These are phyloP conservation scores for Sturnira hondurensis DNA, from an alignment of 2,113 vertebrate species.

Conservation along the genomic window DNA sequence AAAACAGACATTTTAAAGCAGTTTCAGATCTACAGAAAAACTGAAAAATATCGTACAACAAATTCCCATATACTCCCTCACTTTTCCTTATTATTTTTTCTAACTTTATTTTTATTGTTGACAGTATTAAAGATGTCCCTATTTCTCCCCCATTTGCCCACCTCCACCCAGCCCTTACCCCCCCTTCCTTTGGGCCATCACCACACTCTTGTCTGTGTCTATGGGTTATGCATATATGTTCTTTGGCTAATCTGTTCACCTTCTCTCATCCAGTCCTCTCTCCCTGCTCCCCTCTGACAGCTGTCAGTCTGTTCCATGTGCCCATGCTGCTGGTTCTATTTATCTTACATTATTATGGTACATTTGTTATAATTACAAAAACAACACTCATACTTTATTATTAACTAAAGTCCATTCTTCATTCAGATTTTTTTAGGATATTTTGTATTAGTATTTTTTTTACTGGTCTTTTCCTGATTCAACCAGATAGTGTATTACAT, in stretches of 20 bases:
- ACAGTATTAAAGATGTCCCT: neutral
- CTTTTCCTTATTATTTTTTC: neutral
- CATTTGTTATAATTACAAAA: neutral
- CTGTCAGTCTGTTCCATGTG: neutral
- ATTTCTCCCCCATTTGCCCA: neutral
- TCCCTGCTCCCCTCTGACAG: neutral
- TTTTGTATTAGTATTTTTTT: neutral
- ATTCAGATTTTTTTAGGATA: neutral
- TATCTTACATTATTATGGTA: neutral
- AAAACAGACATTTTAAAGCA: neutral
- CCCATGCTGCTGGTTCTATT: neutral
- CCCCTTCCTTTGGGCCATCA: neutral
- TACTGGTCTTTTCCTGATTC: neutral
- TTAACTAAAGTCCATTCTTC: neutral
- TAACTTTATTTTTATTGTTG: neutral
- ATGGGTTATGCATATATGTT: neutral
- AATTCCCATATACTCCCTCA: neutral
- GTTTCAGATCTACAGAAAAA: neutral
- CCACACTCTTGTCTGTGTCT: neutral
- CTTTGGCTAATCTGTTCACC: neutral
- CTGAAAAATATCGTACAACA: neutral
- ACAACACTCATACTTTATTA: neutral
- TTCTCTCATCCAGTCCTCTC: neutral
- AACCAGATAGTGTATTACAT: neutral
- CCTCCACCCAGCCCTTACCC: neutral